Percentiles rank a stretch among this genome's conserved stretches.
These are phyloP conservation scores for Drosophila limbata DNA, from an alignment of 2,888 invertebrate species.

Conservation along the genomic window DNA sequence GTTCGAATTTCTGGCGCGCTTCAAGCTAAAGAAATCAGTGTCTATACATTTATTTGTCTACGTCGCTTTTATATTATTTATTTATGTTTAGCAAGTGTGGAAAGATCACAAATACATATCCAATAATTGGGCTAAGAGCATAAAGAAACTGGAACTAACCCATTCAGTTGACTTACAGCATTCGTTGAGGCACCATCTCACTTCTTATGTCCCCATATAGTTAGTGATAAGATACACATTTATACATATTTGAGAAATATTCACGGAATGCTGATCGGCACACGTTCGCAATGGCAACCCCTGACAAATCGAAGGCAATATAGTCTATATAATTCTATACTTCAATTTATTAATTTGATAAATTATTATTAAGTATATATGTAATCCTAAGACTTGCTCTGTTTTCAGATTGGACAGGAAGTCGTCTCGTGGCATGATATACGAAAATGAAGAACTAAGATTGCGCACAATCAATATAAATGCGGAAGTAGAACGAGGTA, in stretches of 20 bases:
- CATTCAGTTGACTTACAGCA: constrained; percentile 79
- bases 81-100: constrained; percentile 74
- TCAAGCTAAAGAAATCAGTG: constrained; percentile 46
- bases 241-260: constrained; percentile 9
- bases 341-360: neutral
- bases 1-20: constrained; percentile 32
- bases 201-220: constrained; percentile 1
- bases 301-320: constrained; percentile 70
- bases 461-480: constrained; percentile 96
- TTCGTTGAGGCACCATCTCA: constrained; percentile 60
- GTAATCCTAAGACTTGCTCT: neutral
- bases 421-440: constrained; percentile 96
- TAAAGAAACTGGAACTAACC: constrained; percentile 49
- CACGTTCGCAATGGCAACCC: constrained; percentile 72
- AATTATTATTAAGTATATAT: neutral
- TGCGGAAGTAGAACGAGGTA: constrained; percentile 96
- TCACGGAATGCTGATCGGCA: constrained; percentile 60
- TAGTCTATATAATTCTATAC: neutral
- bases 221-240: constrained; percentile 15
- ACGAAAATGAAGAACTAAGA: constrained; percentile 96
- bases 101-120: constrained; percentile 59
- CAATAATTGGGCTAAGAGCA: constrained; percentile 62
- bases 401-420: constrained; percentile 92
- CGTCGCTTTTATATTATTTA: constrained; percentile 72
- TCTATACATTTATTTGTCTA: constrained; percentile 68